Evolutionary conservation across 2,797 vertebrate genomes (phyloP).

Genomic region (Halcyon badia): DNA sequence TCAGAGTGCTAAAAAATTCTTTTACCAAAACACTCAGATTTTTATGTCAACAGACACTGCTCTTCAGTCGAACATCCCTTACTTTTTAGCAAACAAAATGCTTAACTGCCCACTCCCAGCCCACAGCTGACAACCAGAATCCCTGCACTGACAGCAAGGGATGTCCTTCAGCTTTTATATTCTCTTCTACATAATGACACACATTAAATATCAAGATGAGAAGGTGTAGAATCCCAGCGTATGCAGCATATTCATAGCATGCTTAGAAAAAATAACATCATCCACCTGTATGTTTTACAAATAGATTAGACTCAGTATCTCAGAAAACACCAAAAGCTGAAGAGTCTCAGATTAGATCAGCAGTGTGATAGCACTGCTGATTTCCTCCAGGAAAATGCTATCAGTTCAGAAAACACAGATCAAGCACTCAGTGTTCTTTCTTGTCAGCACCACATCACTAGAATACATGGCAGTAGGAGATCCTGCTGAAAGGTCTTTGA

Average conservation of each 20-base stretch:
- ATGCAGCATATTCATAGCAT: not conserved
- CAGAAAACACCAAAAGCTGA: not conserved
- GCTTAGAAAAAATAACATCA: not conserved
- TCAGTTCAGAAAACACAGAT: not conserved
- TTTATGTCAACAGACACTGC: not conserved
- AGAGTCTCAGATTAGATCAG: not conserved
- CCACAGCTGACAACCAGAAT: not conserved
- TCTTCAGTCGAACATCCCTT: not conserved
- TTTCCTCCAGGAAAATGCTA: not conserved
- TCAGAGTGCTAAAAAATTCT: not conserved
- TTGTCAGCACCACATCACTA: not conserved
- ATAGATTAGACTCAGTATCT: not conserved
- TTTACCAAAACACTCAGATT: not conserved
- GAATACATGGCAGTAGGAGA: not conserved
- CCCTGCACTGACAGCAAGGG: not conserved
- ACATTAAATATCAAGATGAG: not conserved
- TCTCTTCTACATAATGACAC: not conserved
- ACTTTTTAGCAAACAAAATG: slow-evolving; percentile 13
- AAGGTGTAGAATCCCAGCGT: not conserved
- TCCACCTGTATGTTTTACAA: not conserved
- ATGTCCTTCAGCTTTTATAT: not conserved
- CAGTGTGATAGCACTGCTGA: not conserved
- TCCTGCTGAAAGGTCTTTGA: not conserved
- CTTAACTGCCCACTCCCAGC: not conserved
- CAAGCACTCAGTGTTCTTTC: not conserved